Percentiles rank a stretch among this genome's conserved stretches.
These are phyloP conservation scores for Phalacrocorax brasilianus DNA, from an alignment of 2,113 vertebrate species.

Conservation along the genomic window DNA sequence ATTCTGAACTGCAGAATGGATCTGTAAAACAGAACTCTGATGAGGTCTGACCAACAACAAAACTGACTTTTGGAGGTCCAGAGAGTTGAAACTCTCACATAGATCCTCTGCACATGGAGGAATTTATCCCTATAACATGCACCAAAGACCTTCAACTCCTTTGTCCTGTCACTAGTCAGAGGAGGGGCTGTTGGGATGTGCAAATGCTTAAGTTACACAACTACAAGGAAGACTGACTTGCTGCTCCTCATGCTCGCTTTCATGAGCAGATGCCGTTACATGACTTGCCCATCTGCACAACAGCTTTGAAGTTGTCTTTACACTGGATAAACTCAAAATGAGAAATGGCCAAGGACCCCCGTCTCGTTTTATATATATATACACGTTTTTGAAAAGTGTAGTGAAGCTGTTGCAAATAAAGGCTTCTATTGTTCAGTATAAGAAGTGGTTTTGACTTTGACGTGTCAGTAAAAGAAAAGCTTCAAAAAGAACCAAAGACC, in stretches of 20 bases:
- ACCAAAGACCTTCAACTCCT: not conserved
- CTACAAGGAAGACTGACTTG: not conserved
- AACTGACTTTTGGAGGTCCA: not conserved
- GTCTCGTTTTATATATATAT: not conserved
- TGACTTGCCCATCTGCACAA: not conserved
- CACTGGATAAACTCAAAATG: not conserved
- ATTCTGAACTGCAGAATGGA: not conserved
- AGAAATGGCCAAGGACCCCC: not conserved
- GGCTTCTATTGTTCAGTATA: not conserved
- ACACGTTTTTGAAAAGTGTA: not conserved
- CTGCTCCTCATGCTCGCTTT: not conserved
- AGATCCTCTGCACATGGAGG: not conserved
- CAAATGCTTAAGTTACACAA: not conserved
- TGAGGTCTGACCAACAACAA: not conserved
- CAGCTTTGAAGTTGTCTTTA: not conserved
- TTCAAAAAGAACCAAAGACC: not conserved
- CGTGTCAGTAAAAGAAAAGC: not conserved
- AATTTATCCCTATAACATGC: not conserved
- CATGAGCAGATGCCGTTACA: not conserved
- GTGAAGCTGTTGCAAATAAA: not conserved
- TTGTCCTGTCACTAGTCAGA: fast-evolving
- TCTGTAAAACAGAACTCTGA: not conserved
- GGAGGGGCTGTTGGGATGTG: not conserved
- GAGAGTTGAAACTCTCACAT: not conserved
- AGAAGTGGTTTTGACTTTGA: not conserved